Percentiles rank a stretch among this genome's conserved stretches.
phyloP scores from a whole-genome alignment of 2,797 vertebrate genomes.

The Sebastes goodei region DNA sequence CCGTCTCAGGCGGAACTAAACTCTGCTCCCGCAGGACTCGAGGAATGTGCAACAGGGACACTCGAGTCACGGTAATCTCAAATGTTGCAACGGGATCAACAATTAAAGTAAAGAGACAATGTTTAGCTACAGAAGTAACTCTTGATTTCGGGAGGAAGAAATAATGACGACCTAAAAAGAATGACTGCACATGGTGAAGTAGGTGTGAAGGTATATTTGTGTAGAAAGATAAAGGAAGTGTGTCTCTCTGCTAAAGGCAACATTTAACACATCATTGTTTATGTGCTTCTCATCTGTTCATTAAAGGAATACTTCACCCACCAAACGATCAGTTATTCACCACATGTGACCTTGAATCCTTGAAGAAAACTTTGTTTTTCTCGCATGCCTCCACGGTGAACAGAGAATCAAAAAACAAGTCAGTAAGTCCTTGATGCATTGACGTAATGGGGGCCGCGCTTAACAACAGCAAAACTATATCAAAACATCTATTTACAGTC shows the following conservation, averaged over 20 bases:
- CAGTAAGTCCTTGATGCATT: not conserved
- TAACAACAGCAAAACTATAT: not conserved
- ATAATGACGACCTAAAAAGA: constrained; percentile 15
- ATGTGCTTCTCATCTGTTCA: constrained; percentile 22
- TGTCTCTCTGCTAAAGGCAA: constrained; percentile 24
- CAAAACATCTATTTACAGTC: not conserved
- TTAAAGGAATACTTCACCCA: not conserved
- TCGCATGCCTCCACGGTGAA: not conserved
- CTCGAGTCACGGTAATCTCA: constrained; percentile 47
- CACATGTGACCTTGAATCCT: not conserved
- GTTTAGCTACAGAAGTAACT: not conserved
- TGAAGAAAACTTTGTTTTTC: not conserved
- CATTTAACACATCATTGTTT: not conserved
- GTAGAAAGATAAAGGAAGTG: constrained; percentile 30
- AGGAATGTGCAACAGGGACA: constrained; percentile 64
- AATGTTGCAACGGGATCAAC: constrained; percentile 22
- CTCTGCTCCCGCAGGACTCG: constrained; percentile 46
- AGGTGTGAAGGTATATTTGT: constrained; percentile 34
- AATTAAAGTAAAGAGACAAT: constrained; percentile 28
- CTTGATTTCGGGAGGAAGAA: not conserved
- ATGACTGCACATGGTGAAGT: not conserved
- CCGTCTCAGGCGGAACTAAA: constrained; percentile 64
- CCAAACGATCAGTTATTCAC: not conserved
- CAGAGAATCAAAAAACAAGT: not conserved
- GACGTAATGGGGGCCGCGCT: not conserved